Conservation (phyloP, 1,140 invertebrate species). For the Scaptomyza montana region DNA sequence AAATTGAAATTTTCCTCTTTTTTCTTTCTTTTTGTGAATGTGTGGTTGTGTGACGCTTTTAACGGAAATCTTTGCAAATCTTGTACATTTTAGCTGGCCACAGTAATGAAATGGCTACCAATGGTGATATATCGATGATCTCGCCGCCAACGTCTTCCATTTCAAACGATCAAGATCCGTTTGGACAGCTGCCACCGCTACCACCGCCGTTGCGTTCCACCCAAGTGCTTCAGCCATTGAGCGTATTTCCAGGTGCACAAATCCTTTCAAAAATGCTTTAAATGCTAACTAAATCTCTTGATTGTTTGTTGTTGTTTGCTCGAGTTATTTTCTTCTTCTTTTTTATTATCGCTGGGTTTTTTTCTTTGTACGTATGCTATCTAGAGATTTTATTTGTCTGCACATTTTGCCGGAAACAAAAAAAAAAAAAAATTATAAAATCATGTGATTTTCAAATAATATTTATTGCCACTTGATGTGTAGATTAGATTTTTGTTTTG, state of each 20-base stretch:
- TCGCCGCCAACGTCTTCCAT: slow-evolving; percentile 84
- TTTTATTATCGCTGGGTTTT: slow-evolving; percentile 25
- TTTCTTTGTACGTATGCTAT: slow-evolving; percentile 22
- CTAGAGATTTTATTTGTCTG: slow-evolving; percentile 28
- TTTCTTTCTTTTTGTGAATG: not conserved
- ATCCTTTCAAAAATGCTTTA: too few species aligned
- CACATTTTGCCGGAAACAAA: slow-evolving; percentile 2
- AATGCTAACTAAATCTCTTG: slow-evolving; percentile 28
- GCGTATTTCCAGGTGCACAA: slow-evolving; percentile 83
- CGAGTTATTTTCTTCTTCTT: slow-evolving; percentile 44
- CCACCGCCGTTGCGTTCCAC: slow-evolving; percentile 84
- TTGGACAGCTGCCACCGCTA: slow-evolving; percentile 83
- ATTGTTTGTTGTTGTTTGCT: slow-evolving; percentile 44
- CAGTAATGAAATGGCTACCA: slow-evolving; percentile 83
- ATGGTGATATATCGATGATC: slow-evolving; percentile 84
- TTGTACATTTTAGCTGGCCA: slow-evolving; percentile 71
- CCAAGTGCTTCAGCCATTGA: slow-evolving; percentile 83
- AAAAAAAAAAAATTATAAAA: slow-evolving; percentile 1
- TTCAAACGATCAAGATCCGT: slow-evolving; percentile 84
- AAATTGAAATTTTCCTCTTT: slow-evolving; percentile 22
- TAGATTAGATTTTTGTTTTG: slow-evolving; percentile 49
- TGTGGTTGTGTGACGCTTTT: slow-evolving; percentile 16
- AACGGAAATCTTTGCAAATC: not conserved
- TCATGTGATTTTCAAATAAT: slow-evolving; percentile 35
- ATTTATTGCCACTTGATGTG: slow-evolving; percentile 41